Evolutionary conservation across 1,140 invertebrate genomes (phyloP).

Genomic region (Magallana ariakensis): DNA sequence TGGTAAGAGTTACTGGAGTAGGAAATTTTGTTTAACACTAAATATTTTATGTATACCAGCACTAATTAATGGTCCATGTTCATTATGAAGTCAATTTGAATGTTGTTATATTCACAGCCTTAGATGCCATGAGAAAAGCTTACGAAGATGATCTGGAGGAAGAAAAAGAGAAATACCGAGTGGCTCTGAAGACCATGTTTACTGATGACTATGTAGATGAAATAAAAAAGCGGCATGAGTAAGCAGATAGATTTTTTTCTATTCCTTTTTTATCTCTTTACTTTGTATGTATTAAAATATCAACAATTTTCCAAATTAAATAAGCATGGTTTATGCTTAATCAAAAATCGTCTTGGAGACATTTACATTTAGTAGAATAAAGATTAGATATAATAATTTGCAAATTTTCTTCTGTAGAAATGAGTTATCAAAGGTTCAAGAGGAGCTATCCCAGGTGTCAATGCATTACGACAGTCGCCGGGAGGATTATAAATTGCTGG

Average conservation of each 20-base stretch:
- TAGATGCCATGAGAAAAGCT: conserved; percentile 76
- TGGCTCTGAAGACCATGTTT: conserved; percentile 73
- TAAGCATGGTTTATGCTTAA: too few relatives aligned
- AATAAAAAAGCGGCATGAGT: conserved; percentile 72
- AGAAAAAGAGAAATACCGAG: conserved; percentile 72
- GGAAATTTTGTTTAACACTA: too few relatives aligned
- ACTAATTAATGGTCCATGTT: too few relatives aligned
- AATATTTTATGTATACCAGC: too few relatives aligned
- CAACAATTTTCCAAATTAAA: too few relatives aligned
- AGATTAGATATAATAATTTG: too few relatives aligned
- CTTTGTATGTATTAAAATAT: too few relatives aligned
- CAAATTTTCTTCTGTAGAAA: conserved; percentile 52
- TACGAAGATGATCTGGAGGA: conserved; percentile 75
- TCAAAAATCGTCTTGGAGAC: background rate
- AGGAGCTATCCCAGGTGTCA: conserved; percentile 70
- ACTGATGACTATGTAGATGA: conserved; percentile 75
- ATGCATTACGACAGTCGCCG: conserved; percentile 75
- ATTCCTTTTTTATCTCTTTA: too few relatives aligned
- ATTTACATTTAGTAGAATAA: too few relatives aligned
- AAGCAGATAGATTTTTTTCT: conserved; percentile 50
- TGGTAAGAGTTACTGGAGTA: conserved; percentile 58
- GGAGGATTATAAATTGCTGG: conserved; percentile 75
- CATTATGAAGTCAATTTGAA: too few relatives aligned
- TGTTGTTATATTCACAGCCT: conserved; percentile 59
- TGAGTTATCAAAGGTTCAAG: conserved; percentile 66